Conservation (phyloP, 2,113 vertebrate genomes). For the Rhipidura dahli region DNA sequence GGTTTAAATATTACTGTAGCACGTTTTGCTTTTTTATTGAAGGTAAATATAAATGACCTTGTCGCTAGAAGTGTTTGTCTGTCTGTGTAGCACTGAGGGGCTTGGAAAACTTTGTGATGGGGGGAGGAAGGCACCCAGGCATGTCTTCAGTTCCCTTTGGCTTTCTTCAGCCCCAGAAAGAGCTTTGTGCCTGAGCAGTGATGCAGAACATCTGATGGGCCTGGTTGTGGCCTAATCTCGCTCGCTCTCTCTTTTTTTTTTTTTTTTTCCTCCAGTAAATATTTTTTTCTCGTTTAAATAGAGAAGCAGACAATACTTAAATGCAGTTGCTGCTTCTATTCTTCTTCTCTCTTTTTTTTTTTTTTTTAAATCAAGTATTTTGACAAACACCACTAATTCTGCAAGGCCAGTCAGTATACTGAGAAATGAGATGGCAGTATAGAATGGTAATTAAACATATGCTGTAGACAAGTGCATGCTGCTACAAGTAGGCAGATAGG, state of each 20-base stretch:
- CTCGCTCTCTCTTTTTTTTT: neutral
- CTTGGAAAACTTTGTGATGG: neutral
- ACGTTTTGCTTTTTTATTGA: neutral
- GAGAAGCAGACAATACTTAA: neutral
- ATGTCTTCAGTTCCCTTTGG: constrained; percentile 32
- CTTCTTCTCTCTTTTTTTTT: neutral
- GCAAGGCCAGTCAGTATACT: neutral
- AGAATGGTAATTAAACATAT: neutral
- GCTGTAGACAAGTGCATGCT: neutral
- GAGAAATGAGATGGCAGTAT: neutral
- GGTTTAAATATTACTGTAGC: neutral
- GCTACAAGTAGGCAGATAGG: constrained; percentile 3
- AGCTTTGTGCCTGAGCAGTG: constrained; percentile 56
- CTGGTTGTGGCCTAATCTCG: neutral
- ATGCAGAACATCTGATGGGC: constrained; percentile 59
- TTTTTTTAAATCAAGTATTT: neutral
- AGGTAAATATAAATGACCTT: neutral
- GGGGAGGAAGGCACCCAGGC: constrained; percentile 2
- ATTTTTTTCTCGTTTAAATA: neutral
- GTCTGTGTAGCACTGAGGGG: neutral
- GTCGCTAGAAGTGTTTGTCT: neutral
- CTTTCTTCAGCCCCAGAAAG: constrained; percentile 45
- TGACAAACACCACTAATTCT: neutral
- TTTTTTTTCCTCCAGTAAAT: neutral
- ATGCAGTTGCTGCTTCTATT: neutral